These are phyloP conservation scores for Drosophila nr. perissopoda DNA, from an alignment of 2,888 invertebrate genomes.

Conservation along the genomic window DNA sequence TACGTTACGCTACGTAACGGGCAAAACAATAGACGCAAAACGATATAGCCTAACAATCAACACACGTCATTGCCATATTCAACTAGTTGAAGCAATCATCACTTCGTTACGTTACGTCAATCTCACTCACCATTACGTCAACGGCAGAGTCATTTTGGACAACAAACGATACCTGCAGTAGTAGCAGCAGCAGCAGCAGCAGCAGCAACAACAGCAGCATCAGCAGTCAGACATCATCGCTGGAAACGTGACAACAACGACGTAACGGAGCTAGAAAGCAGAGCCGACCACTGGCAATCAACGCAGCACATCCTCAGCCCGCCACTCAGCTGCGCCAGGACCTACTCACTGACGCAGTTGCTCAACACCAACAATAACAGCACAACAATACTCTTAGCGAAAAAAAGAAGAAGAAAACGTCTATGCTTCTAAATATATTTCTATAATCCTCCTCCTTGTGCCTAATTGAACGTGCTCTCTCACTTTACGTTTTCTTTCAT, in stretches of 20 bases:
- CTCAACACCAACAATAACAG: constrained; percentile 44
- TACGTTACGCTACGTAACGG: constrained; percentile 58
- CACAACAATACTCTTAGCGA: constrained; percentile 44
- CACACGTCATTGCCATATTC: constrained; percentile 41
- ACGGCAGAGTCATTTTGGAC: constrained; percentile 43
- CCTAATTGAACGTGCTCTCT: constrained; percentile 71
- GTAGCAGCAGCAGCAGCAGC: constrained; percentile 16
- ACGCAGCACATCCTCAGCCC: constrained; percentile 80
- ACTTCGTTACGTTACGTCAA: constrained; percentile 19
- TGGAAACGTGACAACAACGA: constrained; percentile 54
- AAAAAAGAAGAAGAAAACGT: constrained; percentile 30
- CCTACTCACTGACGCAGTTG: constrained; percentile 72
- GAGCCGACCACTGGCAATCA: constrained; percentile 78
- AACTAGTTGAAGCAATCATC: constrained; percentile 24
- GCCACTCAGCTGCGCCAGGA: constrained; percentile 77
- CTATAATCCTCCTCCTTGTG: constrained; percentile 75
- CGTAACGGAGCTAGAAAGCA: constrained; percentile 73
- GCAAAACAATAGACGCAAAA: constrained; percentile 31
- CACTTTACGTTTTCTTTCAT: constrained; percentile 54
- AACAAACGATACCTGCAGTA: constrained; percentile 2
- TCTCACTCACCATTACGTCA: constrained; percentile 59
- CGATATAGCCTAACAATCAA: constrained; percentile 40
- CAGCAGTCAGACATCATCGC: constrained; percentile 22
- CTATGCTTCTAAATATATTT: constrained; percentile 57
- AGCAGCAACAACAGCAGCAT: constrained; percentile 11